These are phyloP conservation scores for Pseudococcus jackbeardsleyi DNA, from an alignment of 2,888 invertebrate species.

Conservation along the genomic window DNA sequence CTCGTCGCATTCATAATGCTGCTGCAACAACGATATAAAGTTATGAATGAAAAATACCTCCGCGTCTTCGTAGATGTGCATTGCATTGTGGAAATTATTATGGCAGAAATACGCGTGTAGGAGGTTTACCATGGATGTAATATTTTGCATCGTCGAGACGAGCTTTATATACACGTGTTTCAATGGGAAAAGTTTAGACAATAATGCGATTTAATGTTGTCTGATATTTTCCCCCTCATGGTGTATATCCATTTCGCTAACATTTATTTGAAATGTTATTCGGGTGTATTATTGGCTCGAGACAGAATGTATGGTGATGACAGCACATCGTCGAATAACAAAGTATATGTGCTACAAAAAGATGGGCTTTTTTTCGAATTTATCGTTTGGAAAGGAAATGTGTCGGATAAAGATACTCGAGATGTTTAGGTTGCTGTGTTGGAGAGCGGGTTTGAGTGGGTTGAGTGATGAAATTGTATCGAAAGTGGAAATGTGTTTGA, in stretches of 20 bases:
- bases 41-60: conserved; percentile 39
- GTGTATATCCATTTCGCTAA: background rate
- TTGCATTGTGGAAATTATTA: background rate
- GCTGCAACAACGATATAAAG: background rate
- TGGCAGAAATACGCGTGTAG: background rate
- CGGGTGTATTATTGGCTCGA: background rate
- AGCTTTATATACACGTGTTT: background rate
- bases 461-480: background rate
- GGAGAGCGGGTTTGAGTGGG: background rate
- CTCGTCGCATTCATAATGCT: background rate
- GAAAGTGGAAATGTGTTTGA: background rate
- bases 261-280: conserved; percentile 10
- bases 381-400: background rate
- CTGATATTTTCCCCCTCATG: background rate
- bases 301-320: background rate
- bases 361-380: background rate
- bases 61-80: background rate
- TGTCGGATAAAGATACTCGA: conserved; percentile 19
- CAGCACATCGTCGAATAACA: background rate
- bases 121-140: conserved; percentile 1
- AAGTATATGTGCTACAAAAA: background rate
- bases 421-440: background rate
- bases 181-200: conserved; percentile 2
- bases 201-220: conserved; percentile 28
- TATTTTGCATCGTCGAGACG: background rate